These are phyloP conservation scores for Andinoacara biseriatus DNA, from an alignment of 2,113 vertebrate genomes.

Conservation along the genomic window DNA sequence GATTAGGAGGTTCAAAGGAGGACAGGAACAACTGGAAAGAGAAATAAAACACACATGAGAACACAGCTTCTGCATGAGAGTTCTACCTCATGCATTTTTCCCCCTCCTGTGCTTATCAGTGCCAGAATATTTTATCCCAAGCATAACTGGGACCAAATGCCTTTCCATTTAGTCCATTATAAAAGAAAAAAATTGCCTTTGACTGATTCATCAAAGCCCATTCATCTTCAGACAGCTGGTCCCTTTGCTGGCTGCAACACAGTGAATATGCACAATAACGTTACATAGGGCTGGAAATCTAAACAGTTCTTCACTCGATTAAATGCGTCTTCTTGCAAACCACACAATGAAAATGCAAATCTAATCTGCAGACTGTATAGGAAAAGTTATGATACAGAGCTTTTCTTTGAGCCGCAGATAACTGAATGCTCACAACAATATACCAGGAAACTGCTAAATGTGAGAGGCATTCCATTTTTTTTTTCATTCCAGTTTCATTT, in stretches of 20 bases:
- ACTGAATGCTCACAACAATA: not conserved
- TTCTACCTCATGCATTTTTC: not conserved
- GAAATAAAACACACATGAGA: not conserved
- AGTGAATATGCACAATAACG: not conserved
- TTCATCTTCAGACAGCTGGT: constrained; percentile 20
- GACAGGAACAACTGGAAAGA: not conserved
- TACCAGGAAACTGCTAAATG: not conserved
- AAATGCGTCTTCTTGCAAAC: not conserved
- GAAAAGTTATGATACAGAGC: not conserved
- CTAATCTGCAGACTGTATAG: not conserved
- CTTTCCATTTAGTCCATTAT: not conserved
- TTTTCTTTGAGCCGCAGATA: not conserved
- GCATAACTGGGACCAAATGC: constrained; percentile 8
- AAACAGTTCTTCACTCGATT: constrained; percentile 4
- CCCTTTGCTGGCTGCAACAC: constrained; percentile 3
- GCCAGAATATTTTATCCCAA: not conserved
- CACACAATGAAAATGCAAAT: not conserved
- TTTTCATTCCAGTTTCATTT: not conserved
- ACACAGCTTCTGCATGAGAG: not conserved
- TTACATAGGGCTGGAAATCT: not conserved
- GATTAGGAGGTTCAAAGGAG: not conserved
- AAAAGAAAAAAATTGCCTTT: not conserved
- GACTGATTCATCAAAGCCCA: constrained; percentile 1
- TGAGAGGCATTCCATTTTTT: not conserved
- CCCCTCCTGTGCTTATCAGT: not conserved